Base-by-base conservation (phyloP, 2,113 vertebrate species). In the Trinectes maculatus region DNA sequence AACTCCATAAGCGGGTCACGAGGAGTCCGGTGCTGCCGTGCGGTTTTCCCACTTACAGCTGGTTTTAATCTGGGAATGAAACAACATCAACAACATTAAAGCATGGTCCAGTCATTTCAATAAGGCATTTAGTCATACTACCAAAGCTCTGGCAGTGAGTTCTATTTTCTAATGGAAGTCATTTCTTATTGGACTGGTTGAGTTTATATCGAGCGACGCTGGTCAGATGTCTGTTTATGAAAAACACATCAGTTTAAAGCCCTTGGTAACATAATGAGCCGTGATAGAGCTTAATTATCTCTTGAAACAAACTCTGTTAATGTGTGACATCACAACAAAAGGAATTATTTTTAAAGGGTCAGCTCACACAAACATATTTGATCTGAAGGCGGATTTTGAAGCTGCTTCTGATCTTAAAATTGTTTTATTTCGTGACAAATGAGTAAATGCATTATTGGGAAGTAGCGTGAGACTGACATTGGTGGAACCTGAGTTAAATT, bases 1-100 rank as follows among this genome's bases (percentile, higher is more conserved):
- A 36, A 39, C 64, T 78, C 71, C 59, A 77, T 65, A 88, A 85
- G 73, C 71, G 79, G 89, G 89, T 84, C 85, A 86, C 0, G 34
- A 78, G 31, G 51, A 78, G 43, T 55, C n/a, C 53, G 49, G 62
- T 59, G 57, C 52, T 19, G 24, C 48, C 28, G n/a, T 19, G 25
- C 54, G 10, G 62, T 59, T 51, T 69, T 78, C 63, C 55, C 34
- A 10, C 5, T 53, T 59, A 67, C 72, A 57, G 15, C 52, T 22
- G 4, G 0, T 58, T 72, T 10, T 33, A 7, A 37, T 53, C 73
- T 73, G 48, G 67, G 60, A 83, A 49, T 62, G 54, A 57, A 70
- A 40, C 18, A 12, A 8, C 6, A 4, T 56, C 70, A 46, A 69
- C 52, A 57, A 44, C 31, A 9, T 52, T 19, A 62, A 39, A 53